Evolutionary conservation across 1,140 invertebrate species (phyloP), one percentile per base, ranked within the genome.

Genomic region (Steinernema feltiae): DNA sequence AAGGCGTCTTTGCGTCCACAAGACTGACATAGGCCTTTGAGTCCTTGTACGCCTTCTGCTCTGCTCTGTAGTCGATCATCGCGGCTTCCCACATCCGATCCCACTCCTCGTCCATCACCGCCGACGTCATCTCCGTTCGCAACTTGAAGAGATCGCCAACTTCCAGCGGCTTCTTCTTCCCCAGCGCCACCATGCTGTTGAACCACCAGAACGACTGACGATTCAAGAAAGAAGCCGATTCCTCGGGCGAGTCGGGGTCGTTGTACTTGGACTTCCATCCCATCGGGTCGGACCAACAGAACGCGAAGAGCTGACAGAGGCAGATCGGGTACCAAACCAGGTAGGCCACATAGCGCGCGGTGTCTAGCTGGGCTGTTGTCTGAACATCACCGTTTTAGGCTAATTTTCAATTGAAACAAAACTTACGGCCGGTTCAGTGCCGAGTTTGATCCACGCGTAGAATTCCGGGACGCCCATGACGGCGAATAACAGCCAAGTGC

Each of bases 241-340:
- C 46, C 31, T 79, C 77, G 3, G 79, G 79, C 21, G 71, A 79
- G 3, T 79, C 77, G 1, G 32, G 27, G 32, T 76, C 53, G 41
- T 78, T 18, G 48, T 70, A 32, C 27, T 77, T 0, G 15, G 46
- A 31, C 27, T 69, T 76, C 30, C 46, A 69, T 24, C 76, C 72
- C 12, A 72, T 81, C 32, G 78, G 78, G 63, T 79, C 78, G 31
- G 63, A 71, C n/a, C 76, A 81, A 63, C 79, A 79, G 70, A 77
- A 69, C 2, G 77, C 32, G 41, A 79, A 21, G 17, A 79, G 71
- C 53, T 75, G 32, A 30, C 69, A 24, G 70, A 79, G 48, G 24
- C 76, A 73, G 17, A 79, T 69, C 30, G 76, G 78, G 73, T 76
- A 79, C 32, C 74, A 79, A 24, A 71, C 73, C 24, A 79, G 35